Conservation (phyloP, 2,797 vertebrate species). For the Amniataba percoides region DNA sequence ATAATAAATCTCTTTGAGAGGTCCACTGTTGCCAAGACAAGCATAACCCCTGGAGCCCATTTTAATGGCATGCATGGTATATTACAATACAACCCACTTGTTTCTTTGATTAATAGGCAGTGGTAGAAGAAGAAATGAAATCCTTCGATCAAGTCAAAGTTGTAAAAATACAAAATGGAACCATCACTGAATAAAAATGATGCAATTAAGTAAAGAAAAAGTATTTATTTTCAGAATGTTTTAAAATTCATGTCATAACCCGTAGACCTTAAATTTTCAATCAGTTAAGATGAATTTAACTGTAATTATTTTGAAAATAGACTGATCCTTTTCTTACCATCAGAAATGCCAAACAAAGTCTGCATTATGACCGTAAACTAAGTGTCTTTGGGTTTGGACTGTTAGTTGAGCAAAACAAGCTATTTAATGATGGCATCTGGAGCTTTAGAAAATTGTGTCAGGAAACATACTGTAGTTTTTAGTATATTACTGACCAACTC, state of each 20-base stretch:
- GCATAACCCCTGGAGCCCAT: slow-evolving; percentile 22
- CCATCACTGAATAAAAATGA: background rate
- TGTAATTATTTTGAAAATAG: background rate
- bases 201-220: background rate
- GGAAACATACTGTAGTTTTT: background rate
- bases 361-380: background rate
- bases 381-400: background rate
- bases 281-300: background rate
- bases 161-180: slow-evolving; percentile 6
- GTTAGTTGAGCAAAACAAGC: background rate
- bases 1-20: slow-evolving; percentile 52
- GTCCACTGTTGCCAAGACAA: slow-evolving; percentile 47
- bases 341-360: background rate
- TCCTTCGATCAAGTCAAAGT: background rate
- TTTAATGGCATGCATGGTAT: slow-evolving; percentile 37
- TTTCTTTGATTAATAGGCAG: slow-evolving; percentile 25
- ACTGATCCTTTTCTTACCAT: background rate
- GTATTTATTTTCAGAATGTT: background rate
- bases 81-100: slow-evolving; percentile 29
- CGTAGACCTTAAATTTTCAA: background rate
- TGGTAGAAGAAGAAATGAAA: slow-evolving; percentile 1
- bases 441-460: background rate
- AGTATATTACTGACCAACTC: background rate
- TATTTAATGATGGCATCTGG: background rate
- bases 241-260: background rate